Evolutionary conservation across 2,888 invertebrate genomes (phyloP), one percentile per base, ranked within the genome.

Genomic region (Thelaira solivaga): DNA sequence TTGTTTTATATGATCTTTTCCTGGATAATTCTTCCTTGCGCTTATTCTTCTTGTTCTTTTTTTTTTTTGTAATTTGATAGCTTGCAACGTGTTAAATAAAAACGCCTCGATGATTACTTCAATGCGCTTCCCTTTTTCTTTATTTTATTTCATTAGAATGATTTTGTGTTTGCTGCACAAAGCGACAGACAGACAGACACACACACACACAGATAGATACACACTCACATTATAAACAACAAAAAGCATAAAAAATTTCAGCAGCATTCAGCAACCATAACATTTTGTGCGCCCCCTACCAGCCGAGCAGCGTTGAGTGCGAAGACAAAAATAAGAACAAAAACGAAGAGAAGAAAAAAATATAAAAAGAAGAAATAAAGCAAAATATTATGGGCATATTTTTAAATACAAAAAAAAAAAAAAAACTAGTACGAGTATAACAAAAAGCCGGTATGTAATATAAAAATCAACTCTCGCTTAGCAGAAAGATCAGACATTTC

Each of bases 101-200:
- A 84, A 84, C 84, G 84, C 84, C 84, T 84, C 84, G 83, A 82
- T 83, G 83, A 83, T 83, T 83, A 83, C 82, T 83, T 83, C 80
- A 82, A 82, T 82, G 81, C 82, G 83, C 81, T 82, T 81, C 83
- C 83, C 81, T 84, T 84, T 83, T 83, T 73, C n/a, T 64, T 34
- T 64, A 64, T 55, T 72, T 68, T 78, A 74, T 78, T 74, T 65
- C 69, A 71, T 78, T 78, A 65, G 74, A 74, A 74, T 78, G 69
- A 83, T 83, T 83, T 83, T 80, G 49, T 76, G 71, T 47, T 77
- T 57, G 62, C 71, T 71, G 61, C 72, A 68, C 55, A 73, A 72
- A 75, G 74, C 43, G 55, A 43, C 57, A 49, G 39, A 64, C 39
- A 11, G 36, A 67, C 43, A 31, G 22, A 47, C 47, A 24, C n/a